Evolutionary conservation across 2,113 vertebrate species (phyloP).

Genomic region (Patagioenas fasciata): DNA sequence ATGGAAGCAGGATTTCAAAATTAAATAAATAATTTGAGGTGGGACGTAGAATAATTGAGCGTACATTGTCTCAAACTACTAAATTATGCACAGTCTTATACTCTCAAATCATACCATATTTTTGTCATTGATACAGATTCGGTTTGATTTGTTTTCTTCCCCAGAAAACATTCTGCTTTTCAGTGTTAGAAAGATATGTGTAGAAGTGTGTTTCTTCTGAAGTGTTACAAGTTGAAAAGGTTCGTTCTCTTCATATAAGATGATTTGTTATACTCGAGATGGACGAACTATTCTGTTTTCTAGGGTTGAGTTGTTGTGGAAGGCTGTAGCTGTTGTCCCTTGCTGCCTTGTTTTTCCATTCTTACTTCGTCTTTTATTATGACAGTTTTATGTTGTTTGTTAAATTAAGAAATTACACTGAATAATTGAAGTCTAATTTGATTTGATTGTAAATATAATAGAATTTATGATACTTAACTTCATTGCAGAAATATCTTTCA

Average conservation of each 20-base stretch:
- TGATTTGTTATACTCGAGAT: background rate
- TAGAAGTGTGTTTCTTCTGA: background rate
- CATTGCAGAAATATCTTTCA: background rate
- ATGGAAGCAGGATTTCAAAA: background rate
- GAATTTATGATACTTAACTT: background rate
- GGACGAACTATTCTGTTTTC: background rate
- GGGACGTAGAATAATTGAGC: background rate
- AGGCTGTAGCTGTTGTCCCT: background rate
- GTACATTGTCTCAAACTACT: background rate
- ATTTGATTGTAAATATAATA: background rate
- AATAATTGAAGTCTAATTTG: constrained; percentile 7
- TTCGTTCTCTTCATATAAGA: background rate
- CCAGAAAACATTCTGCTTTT: background rate
- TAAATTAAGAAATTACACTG: background rate
- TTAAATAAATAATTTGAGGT: background rate
- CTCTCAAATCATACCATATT: background rate
- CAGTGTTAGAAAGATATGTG: background rate
- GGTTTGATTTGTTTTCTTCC: background rate
- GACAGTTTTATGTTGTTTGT: background rate
- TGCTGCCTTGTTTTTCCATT: background rate
- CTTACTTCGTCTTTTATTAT: background rate
- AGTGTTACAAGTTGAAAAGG: background rate
- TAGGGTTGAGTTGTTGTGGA: background rate
- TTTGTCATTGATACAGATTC: background rate
- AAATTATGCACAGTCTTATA: background rate